These are phyloP conservation scores for Alviniconcha strummeri DNA, from an alignment of 2,888 invertebrate genomes.

Conservation along the genomic window DNA sequence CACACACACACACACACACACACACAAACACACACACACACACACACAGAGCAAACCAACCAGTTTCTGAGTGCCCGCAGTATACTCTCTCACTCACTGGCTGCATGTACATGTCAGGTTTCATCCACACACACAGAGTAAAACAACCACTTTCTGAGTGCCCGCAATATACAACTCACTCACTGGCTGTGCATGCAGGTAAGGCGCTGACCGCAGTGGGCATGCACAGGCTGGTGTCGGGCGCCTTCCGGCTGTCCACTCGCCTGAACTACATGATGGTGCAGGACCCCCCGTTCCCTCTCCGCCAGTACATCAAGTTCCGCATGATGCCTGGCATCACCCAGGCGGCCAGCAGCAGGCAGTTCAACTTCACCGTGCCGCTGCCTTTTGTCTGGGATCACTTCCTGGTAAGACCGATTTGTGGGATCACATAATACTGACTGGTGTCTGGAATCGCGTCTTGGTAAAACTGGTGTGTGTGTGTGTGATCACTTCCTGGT, in stretches of 20 bases:
- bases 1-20: no score
- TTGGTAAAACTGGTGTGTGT: no score
- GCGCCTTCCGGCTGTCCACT: not conserved
- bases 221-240: slow-evolving; percentile 13
- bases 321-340: not conserved
- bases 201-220: slow-evolving; percentile 4
- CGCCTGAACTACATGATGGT: slow-evolving; percentile 20
- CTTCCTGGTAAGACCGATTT: not conserved
- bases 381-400: slow-evolving; percentile 23
- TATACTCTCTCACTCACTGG: no score
- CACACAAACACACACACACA: not conserved
- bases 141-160: no score
- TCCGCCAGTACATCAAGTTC: slow-evolving; percentile 27
- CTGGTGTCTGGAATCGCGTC: no score
- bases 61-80: no score
- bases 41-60: not conserved
- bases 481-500: not conserved
- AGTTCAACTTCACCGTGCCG: slow-evolving; percentile 20
- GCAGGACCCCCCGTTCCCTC: slow-evolving; percentile 24
- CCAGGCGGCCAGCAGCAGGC: not conserved
- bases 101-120: no score
- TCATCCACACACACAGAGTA: not conserved
- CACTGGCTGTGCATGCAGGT: not conserved
- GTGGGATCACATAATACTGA: no score
- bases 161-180: no score